phyloP scores from a whole-genome alignment of 2,113 vertebrate species.

The Nibea albiflora region DNA sequence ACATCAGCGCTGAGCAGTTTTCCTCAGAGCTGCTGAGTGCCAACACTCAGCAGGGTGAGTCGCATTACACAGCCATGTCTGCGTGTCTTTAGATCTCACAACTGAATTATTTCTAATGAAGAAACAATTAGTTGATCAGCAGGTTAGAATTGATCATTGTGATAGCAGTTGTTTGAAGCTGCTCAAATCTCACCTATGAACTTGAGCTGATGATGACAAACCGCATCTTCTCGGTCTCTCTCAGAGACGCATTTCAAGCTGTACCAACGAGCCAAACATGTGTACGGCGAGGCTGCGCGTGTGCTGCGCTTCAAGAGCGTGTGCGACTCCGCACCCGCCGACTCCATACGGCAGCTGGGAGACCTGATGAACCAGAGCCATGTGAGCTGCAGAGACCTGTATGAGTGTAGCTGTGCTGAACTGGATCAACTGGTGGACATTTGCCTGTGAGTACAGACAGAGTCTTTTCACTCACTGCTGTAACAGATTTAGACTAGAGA shows the following conservation, averaged over 20 bases:
- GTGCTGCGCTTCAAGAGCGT: slow-evolving; percentile 91
- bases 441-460: slow-evolving; percentile 90
- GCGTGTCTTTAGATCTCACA: background rate
- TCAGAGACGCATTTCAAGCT: slow-evolving; percentile 91
- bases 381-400: slow-evolving; percentile 93
- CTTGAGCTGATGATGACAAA: background rate
- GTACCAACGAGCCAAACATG: slow-evolving; percentile 93
- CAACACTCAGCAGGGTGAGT: slow-evolving; percentile 92
- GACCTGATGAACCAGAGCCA: slow-evolving; percentile 96
- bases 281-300: slow-evolving; percentile 92
- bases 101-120: background rate
- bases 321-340: slow-evolving; percentile 86
- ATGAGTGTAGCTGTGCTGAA: slow-evolving; percentile 96
- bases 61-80: background rate
- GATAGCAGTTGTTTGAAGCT: background rate
- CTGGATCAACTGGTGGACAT: slow-evolving; percentile 94
- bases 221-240: background rate
- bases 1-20: slow-evolving; percentile 87
- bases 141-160: background rate
- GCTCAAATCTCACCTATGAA: slow-evolving; percentile 10
- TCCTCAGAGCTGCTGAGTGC: slow-evolving; percentile 85
- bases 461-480: background rate
- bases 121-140: background rate
- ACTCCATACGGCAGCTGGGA: slow-evolving; percentile 86
- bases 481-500: background rate